Base-by-base conservation (phyloP, 2,113 vertebrate genomes). In the Varanus salvator region DNA sequence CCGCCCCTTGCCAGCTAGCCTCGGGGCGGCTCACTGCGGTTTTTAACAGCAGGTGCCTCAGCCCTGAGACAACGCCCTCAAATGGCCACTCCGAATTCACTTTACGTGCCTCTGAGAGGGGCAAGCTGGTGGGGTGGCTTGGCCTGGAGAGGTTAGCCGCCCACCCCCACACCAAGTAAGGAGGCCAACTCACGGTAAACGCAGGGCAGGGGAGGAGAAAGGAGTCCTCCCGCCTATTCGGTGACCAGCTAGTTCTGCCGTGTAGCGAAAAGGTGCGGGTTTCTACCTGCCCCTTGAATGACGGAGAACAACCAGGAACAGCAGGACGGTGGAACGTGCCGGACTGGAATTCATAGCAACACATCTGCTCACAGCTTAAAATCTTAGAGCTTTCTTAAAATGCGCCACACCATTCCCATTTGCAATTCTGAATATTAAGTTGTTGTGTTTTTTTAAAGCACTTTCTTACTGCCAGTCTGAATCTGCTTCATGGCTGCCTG, bases 251-350 rank as follows among this genome's bases (percentile, higher is more conserved):
- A 54, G 17, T 21, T 78, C 77, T 52, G 8, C 11, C n/a, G 15
- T 2, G 19, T 6, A 38, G 57, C 8, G 2, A n/a, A 3, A 12
- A 3, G 12, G 15, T 1, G 25, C 5, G 1, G 34, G 34, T 9
- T 15, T 14, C 64, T 29, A 60, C 15, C 34, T 21, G 19, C 29
- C 60, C 34, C 31, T 23, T 60, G 31, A 82, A 82, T 21, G 23
- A 15, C 17, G 1, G 64, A 48, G 23, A 11, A 11, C 48, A 72
- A 48, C 48, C 11, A 4, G 8, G 6, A n/a, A 71, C 27, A 31
- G 29, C 44, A 14, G 68, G 68, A 17, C 23, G 66, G 9, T 27
- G 3, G 48, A 29, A 8, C 3, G 68, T 6, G 52, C 21, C 3
- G 25, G 29, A 11, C 17, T n/a, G 48, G 44, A 44, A 68, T 68